Percentiles rank a stretch among this genome's conserved stretches.
Evolutionary conservation across 2,888 invertebrate species (phyloP).

Genomic region (Sepioteuthis lessoniana): DNA sequence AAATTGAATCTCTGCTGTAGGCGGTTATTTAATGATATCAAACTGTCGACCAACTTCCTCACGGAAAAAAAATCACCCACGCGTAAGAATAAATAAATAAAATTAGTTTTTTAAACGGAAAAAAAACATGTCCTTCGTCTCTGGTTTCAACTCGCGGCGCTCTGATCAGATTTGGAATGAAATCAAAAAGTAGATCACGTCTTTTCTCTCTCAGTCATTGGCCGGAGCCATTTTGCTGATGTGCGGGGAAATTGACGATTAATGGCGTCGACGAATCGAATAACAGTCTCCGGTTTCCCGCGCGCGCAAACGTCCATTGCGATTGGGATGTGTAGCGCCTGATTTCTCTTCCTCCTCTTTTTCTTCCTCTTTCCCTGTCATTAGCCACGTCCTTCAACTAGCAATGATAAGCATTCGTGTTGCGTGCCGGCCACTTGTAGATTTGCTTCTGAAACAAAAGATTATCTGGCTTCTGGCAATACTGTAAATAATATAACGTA

Average conservation of each 20-base stretch:
- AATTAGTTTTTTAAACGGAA: no score
- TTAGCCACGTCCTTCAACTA: background rate
- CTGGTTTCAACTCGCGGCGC: background rate
- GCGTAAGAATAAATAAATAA: no score
- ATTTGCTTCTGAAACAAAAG: background rate
- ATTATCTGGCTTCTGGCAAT: background rate
- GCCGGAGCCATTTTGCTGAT: background rate
- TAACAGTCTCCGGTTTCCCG: background rate
- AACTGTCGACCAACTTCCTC: no score
- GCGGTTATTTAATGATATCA: no score
- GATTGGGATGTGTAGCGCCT: background rate
- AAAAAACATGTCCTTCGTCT: background rate
- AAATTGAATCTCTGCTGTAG: no score
- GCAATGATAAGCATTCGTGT: background rate
- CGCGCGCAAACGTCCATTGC: background rate
- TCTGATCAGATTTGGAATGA: background rate
- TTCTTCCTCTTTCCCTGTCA: background rate
- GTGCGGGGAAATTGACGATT: background rate
- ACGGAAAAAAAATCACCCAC: no score
- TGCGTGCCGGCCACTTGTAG: background rate
- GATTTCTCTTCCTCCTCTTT: background rate
- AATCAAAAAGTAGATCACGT: background rate
- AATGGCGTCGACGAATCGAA: background rate
- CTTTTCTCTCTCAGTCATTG: background rate
- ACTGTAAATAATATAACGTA: background rate